Base-by-base conservation (phyloP, 2,797 vertebrate genomes). In the Crossoptilon crossoptilon region DNA sequence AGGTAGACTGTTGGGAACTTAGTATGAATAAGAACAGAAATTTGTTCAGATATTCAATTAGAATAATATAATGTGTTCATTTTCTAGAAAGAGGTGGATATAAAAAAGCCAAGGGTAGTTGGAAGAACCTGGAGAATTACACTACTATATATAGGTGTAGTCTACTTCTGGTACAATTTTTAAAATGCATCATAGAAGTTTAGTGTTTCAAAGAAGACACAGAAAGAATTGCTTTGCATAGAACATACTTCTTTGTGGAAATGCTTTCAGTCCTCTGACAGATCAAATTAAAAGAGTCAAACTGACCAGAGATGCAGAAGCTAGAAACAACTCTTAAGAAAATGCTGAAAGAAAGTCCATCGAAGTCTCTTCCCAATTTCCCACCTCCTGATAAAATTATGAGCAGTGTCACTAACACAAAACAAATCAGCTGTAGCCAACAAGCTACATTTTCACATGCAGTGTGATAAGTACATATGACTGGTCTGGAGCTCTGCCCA, bases 1-100 rank as follows among this genome's bases (percentile, higher is more conserved):
- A 94, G 67, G 79, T 77, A 85, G 71, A 39, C 95, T 92, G 37
- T 2, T 51, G 93, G 87, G 96, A 97, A 43, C 46, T 71, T 76
- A 75, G 44, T 81, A 78, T 92, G 91, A 35, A 44, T 64, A 63
- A 68, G 94, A 95, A 88, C 23, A 92, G 79, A 91, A 92, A 92
- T 86, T 88, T 90, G 16, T 84, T 95, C 89, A 96, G 92, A 76
- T 43, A 83, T 95, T 95, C 94, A 90, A 27, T 92, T 95, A 95
- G 74, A 77, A 35, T 13, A 48, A 15, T 90, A 59, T 46, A 64
- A 55, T 0, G 0, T 93, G 84, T 87, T 95, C 63, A 67, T 93
- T 79, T 87, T 66, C 26, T 90, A 70, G 77, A 84, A 95, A 94
- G 55, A 71, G 8, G 3, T 14, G 2, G 16, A 16, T 41, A 67